phyloP scores from a whole-genome alignment of 2,888 invertebrate species.

The Alsophila aescularia region DNA sequence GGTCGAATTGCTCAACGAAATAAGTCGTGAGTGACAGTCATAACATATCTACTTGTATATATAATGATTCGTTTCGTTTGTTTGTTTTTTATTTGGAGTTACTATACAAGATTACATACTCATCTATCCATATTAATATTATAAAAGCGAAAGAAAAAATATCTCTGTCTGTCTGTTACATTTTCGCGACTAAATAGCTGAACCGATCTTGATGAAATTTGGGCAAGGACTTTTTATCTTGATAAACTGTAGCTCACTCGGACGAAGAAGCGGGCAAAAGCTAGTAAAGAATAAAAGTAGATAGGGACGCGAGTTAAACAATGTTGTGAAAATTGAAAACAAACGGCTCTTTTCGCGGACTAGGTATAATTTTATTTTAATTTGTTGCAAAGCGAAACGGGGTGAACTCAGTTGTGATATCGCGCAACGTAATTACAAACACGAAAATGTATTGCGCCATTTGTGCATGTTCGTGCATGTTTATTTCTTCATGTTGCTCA shows the following conservation, averaged over 20 bases:
- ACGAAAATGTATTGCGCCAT: conserved; percentile 37
- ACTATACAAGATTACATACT: too few species aligned
- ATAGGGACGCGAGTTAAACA: conserved; percentile 31
- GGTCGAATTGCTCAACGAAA: too few species aligned
- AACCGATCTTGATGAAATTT: too few species aligned
- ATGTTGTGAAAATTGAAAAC: conserved; percentile 41
- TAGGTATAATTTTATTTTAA: conserved; percentile 42
- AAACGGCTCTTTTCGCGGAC: conserved; percentile 36
- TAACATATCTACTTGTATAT: too few species aligned
- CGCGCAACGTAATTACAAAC: conserved; percentile 43
- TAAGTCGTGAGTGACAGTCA: too few species aligned
- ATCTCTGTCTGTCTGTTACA: too few species aligned
- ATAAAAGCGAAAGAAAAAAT: too few species aligned
- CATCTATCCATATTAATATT: too few species aligned
- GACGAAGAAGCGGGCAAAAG: conserved; percentile 13
- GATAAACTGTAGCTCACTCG: background rate
- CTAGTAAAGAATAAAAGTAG: conserved; percentile 22
- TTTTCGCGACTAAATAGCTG: too few species aligned
- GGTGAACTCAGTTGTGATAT: conserved; percentile 39
- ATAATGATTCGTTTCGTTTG: too few species aligned
- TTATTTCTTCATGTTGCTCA: conserved; percentile 79
- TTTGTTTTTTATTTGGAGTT: too few species aligned
- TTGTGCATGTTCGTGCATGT: conserved; percentile 35
- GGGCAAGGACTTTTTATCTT: too few species aligned
- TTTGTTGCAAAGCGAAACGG: conserved; percentile 44